Conservation (phyloP, 1,140 invertebrate species). For the Drosophila prosaltans region DNA sequence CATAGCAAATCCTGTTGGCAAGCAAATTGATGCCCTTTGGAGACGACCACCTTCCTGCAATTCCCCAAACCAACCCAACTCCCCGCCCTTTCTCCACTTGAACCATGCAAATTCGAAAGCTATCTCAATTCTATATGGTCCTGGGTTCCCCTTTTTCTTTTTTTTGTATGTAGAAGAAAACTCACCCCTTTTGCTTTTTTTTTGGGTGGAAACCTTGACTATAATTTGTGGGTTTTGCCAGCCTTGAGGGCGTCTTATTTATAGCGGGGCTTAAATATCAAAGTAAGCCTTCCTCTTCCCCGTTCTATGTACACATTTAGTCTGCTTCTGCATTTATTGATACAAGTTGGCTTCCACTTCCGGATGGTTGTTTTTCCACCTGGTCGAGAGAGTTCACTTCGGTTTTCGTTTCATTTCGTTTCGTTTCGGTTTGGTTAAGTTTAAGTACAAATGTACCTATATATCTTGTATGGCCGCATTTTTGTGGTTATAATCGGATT, state of each 20-base stretch:
- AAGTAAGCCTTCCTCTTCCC: slow-evolving; percentile 67
- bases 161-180: slow-evolving; percentile 22
- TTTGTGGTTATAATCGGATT: slow-evolving; percentile 83
- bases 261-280: slow-evolving; percentile 77
- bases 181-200: slow-evolving; percentile 42
- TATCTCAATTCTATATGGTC: slow-evolving; percentile 59
- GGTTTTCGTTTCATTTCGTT: slow-evolving; percentile 19
- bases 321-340: slow-evolving; percentile 61
- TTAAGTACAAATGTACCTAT: slow-evolving; percentile 37
- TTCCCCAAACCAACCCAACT: neutral
- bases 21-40: slow-evolving; percentile 33
- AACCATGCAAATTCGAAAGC: slow-evolving; percentile 64
- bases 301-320: slow-evolving; percentile 21
- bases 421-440: slow-evolving; percentile 30
- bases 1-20: slow-evolving; percentile 14
- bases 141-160: too few species aligned
- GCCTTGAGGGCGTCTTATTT: slow-evolving; percentile 78
- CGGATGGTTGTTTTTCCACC: slow-evolving; percentile 62
- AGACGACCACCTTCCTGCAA: slow-evolving; percentile 25
- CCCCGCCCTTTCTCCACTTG: too few species aligned
- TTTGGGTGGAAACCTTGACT: slow-evolving; percentile 20
- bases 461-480: slow-evolving; percentile 75
- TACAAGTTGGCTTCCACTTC: slow-evolving; percentile 75
- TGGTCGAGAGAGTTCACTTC: slow-evolving; percentile 31
- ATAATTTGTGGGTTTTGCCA: slow-evolving; percentile 75